These are phyloP conservation scores for Psix sp. DNA, from an alignment of 1,140 invertebrate species.

Conservation along the genomic window DNA sequence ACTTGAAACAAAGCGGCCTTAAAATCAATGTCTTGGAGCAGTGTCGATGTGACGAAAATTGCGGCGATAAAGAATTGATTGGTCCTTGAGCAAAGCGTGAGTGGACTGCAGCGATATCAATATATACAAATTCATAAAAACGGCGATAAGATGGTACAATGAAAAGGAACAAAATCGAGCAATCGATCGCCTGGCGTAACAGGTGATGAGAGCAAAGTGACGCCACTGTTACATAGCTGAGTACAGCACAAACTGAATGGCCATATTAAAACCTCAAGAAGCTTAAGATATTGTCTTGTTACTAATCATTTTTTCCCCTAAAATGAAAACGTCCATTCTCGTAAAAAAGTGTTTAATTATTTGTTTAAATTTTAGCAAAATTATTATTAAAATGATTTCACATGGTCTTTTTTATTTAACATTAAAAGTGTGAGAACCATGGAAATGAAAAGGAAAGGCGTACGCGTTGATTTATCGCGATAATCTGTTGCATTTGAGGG, in stretches of 20 bases:
- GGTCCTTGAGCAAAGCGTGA: slow-evolving; percentile 9
- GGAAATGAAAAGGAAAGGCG: slow-evolving; percentile 1
- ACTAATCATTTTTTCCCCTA: no score
- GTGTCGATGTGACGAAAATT: slow-evolving; percentile 13
- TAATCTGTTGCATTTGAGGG: slow-evolving; percentile 55
- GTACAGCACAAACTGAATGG: slow-evolving; percentile 14
- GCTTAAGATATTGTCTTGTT: no score
- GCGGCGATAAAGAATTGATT: slow-evolving; percentile 24
- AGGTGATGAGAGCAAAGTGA: slow-evolving; percentile 57
- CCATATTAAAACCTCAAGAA: no score
- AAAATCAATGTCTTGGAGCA: slow-evolving; percentile 14
- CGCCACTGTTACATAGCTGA: slow-evolving; percentile 18
- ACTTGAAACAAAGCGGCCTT: slow-evolving; percentile 11
- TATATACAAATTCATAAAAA: slow-evolving; percentile 8
- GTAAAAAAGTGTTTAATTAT: no score
- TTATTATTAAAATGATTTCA: no score
- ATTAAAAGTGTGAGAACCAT: no score
- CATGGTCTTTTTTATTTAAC: no score
- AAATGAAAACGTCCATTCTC: no score
- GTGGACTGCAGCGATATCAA: slow-evolving; percentile 23
- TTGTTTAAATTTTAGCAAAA: no score
- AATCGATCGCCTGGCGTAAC: slow-evolving; percentile 55
- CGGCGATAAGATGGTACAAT: slow-evolving; percentile 27
- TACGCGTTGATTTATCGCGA: slow-evolving; percentile 36
- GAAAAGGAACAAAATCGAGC: slow-evolving; percentile 27